Evolutionary conservation across 2,797 vertebrate species (phyloP).

Genomic region (Natrix natrix): DNA sequence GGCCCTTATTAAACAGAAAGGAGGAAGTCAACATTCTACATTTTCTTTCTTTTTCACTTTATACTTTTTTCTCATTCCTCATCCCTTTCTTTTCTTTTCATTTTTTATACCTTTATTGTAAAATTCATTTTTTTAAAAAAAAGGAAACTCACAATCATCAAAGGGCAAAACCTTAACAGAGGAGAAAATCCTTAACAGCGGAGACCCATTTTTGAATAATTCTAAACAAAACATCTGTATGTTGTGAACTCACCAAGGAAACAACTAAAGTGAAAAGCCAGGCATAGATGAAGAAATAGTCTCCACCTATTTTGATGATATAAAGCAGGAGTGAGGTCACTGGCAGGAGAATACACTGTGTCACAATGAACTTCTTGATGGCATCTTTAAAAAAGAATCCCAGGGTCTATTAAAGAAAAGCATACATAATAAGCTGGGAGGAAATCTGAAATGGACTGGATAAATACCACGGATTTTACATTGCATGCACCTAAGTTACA

Average conservation of each 20-base stretch:
- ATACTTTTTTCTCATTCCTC: background rate
- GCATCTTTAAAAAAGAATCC: conserved; percentile 97
- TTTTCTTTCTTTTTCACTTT: background rate
- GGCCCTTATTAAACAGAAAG: background rate
- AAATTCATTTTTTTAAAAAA: background rate
- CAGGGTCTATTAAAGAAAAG: conserved; percentile 79
- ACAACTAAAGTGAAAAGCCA: conserved; percentile 96
- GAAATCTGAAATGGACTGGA: background rate
- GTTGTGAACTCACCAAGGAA: conserved; percentile 85
- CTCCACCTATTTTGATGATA: conserved; percentile 98
- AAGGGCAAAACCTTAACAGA: background rate
- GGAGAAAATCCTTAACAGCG: background rate
- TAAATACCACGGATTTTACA: background rate
- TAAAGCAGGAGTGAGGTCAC: conserved; percentile 96
- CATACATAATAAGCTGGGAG: background rate
- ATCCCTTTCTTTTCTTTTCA: background rate
- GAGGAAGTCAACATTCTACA: background rate
- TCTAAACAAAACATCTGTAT: background rate
- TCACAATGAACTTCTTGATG: conserved; percentile 95
- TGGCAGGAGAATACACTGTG: conserved; percentile 95
- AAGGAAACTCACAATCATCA: background rate
- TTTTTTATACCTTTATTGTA: background rate
- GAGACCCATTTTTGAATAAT: background rate
- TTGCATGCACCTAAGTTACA: background rate
- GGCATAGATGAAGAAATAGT: conserved; percentile 99